Conservation (phyloP, 2,797 vertebrate species). For the Paedocypris micromegethes region DNA sequence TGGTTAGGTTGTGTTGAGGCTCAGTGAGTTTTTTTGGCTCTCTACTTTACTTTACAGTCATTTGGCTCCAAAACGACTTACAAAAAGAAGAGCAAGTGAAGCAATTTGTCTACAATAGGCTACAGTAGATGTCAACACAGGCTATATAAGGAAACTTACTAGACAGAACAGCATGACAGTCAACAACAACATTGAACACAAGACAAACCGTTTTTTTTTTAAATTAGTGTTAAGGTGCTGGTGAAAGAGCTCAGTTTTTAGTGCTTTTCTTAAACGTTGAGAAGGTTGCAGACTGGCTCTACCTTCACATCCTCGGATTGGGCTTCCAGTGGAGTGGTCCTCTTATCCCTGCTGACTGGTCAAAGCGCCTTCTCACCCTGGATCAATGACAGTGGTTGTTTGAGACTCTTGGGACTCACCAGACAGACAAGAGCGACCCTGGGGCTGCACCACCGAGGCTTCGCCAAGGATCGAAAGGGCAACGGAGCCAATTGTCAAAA, state of each 20-base stretch:
- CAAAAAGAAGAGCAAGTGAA: too few relatives aligned
- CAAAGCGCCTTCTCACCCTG: slow-evolving; percentile 42
- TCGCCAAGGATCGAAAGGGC: slow-evolving; percentile 14
- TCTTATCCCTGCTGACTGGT: slow-evolving; percentile 39
- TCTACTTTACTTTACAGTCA: too few relatives aligned
- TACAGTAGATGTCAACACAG: too few relatives aligned
- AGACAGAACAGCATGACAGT: too few relatives aligned
- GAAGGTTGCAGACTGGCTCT: not conserved
- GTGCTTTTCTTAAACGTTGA: not conserved
- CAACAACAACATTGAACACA: too few relatives aligned
- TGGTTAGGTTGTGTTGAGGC: not conserved
- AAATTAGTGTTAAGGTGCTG: too few relatives aligned
- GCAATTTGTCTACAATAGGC: too few relatives aligned
- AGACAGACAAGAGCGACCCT: slow-evolving; percentile 25
- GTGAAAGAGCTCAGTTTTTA: not conserved
- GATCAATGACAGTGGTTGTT: slow-evolving; percentile 40
- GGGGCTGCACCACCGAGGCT: slow-evolving; percentile 18
- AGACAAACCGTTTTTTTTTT: too few relatives aligned
- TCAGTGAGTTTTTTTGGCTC: too few relatives aligned
- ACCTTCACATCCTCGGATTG: slow-evolving; percentile 10
- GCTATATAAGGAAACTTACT: too few relatives aligned
- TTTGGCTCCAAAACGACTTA: too few relatives aligned
- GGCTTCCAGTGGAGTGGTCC: slow-evolving; percentile 37
- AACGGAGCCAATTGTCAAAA: slow-evolving; percentile 19
- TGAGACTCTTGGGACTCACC: slow-evolving; percentile 23